Conservation (phyloP, 2,113 vertebrate genomes). For the Nerophis ophidion region DNA sequence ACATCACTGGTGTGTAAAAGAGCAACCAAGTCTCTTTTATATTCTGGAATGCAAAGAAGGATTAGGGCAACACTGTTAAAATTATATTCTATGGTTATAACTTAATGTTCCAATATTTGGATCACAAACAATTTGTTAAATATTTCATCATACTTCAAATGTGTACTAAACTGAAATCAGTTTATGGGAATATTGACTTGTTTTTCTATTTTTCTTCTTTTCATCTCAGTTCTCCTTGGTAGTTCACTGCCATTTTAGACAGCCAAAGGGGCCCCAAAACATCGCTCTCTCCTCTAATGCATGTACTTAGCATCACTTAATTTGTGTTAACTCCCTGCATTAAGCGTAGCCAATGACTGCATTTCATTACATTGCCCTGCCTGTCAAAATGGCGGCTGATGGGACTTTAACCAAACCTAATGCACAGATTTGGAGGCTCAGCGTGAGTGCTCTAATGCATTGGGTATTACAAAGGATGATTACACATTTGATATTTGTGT, state of each 20-base stretch:
- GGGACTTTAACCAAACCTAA: slow-evolving; percentile 47
- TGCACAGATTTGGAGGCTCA: slow-evolving; percentile 62
- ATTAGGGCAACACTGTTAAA: too few relatives aligned
- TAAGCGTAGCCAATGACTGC: slow-evolving; percentile 65
- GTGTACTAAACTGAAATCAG: too few relatives aligned
- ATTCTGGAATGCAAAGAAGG: too few relatives aligned
- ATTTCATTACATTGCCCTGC: slow-evolving; percentile 65
- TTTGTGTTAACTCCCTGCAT: slow-evolving; percentile 70
- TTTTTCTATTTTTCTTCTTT: slow-evolving; percentile 5
- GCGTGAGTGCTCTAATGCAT: slow-evolving; percentile 56
- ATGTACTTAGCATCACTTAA: slow-evolving; percentile 71
- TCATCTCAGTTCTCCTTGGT: slow-evolving; percentile 5
- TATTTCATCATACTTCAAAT: too few relatives aligned
- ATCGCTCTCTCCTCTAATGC: slow-evolving; percentile 57
- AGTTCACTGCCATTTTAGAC: slow-evolving; percentile 15
- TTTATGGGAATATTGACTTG: too few relatives aligned
- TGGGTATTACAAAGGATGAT: slow-evolving; percentile 54
- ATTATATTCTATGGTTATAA: too few relatives aligned
- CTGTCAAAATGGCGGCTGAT: slow-evolving; percentile 64
- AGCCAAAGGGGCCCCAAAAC: slow-evolving; percentile 49
- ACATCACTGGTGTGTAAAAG: too few relatives aligned
- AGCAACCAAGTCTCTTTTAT: too few relatives aligned
- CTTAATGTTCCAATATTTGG: too few relatives aligned
- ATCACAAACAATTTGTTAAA: too few relatives aligned
- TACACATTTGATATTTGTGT: slow-evolving; percentile 43